phyloP scores from a whole-genome alignment of 2,888 invertebrate species.

The Xestia xanthographa region DNA sequence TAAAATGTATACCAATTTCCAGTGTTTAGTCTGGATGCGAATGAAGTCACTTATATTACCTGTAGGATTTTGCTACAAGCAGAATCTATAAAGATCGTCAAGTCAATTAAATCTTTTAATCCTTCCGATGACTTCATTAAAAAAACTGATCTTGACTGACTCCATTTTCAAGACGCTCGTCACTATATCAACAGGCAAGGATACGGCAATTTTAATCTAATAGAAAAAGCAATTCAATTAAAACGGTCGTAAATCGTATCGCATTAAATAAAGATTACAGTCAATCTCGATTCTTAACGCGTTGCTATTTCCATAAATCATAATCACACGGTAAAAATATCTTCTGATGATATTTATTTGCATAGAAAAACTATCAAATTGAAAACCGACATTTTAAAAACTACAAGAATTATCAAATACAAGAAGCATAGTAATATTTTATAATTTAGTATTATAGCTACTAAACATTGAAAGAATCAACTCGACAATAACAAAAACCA shows the following conservation, averaged over 20 bases:
- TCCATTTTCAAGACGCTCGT: background rate
- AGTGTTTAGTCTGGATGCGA: background rate
- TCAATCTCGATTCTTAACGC: constrained; percentile 30
- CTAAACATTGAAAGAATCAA: background rate
- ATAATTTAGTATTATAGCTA: constrained; percentile 3
- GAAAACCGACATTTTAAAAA: constrained; percentile 13
- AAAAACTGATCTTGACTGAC: too few species aligned
- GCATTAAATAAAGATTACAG: constrained; percentile 45
- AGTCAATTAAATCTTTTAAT: background rate
- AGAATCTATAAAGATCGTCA: background rate
- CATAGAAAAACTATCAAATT: constrained; percentile 40
- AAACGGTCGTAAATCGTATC: constrained; percentile 41
- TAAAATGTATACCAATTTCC: background rate
- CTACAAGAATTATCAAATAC: background rate
- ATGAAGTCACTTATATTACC: background rate
- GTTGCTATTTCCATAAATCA: constrained; percentile 50
- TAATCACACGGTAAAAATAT: constrained; percentile 34
- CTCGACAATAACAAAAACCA: background rate
- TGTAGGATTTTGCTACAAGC: background rate
- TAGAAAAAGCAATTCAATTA: constrained; percentile 40
- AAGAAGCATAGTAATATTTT: constrained; percentile 8
- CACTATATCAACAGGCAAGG: constrained; percentile 14
- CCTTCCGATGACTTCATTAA: background rate
- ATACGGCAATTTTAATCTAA: constrained; percentile 29
- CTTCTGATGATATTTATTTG: constrained; percentile 33